Evolutionary conservation across 2,797 vertebrate species (phyloP).

Genomic region (Sarcophilus harrisii): DNA sequence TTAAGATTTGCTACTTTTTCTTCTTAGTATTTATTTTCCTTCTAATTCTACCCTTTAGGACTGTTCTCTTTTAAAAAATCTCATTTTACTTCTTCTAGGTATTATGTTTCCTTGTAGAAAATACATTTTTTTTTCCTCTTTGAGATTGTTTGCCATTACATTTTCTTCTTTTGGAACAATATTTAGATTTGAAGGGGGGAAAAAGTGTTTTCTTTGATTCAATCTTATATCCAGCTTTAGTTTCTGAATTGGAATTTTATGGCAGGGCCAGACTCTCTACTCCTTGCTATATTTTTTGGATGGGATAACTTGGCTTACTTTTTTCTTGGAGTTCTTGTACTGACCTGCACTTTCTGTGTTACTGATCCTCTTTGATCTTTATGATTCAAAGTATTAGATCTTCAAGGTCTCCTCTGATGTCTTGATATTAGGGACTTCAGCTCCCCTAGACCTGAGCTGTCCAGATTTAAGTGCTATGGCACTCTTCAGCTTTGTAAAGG

Average conservation of each 20-base stretch:
- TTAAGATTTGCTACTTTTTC: neutral
- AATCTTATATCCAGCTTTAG: neutral
- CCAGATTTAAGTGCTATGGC: neutral
- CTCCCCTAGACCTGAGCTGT: neutral
- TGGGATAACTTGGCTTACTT: neutral
- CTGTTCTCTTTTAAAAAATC: neutral
- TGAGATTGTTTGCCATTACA: neutral
- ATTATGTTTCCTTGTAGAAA: neutral
- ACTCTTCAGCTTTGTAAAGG: neutral
- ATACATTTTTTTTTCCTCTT: neutral
- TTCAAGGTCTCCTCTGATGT: neutral
- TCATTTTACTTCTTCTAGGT: neutral
- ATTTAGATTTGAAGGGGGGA: no score
- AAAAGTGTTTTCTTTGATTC: neutral
- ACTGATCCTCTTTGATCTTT: neutral
- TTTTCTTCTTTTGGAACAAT: neutral
- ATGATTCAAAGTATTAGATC: neutral
- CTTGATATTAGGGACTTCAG: no score
- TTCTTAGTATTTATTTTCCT: neutral
- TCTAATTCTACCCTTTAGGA: neutral
- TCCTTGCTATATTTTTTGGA: neutral
- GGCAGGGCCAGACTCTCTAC: neutral
- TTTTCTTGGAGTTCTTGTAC: neutral
- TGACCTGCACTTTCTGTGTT: neutral
- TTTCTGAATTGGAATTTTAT: neutral